Base-by-base conservation (phyloP, 2,888 invertebrate genomes). In the Agrilus biguttatus region DNA sequence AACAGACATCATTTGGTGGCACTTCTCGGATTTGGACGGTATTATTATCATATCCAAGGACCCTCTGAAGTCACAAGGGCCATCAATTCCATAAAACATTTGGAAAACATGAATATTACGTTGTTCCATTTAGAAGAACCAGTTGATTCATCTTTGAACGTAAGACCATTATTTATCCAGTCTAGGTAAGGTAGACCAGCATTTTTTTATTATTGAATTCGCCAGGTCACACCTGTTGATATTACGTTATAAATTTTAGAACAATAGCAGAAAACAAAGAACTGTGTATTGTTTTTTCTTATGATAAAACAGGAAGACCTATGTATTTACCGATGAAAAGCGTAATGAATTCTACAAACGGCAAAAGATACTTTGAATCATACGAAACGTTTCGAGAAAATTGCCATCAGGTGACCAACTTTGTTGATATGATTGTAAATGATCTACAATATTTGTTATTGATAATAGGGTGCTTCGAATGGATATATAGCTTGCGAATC, bases 401-500 rank as follows among this genome's bases (percentile, higher is more conserved):
- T 37, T 56, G 54, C 38, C 21, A 51, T 14, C 53, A 52, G 49
- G 34, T 44, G 46, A 21, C 6, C 6, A 2, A 6, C 1, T 21
- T 21, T 7, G 21, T 21, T 41, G 3, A 12, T 13, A 21, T 21
- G 7, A 42, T 12, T 41, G 7, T 33, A 35, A 44, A 34, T 45
- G 8, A 45, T 17, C 34, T 32, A 38, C 3, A 28, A 21, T 6
- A 21, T 7, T 6, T 21, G 2, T 6, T 21, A 21, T 23, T 34
- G 14, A 42, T 10, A 37, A 21, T 21, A 14, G 8, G 43, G 47
- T 37, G 60, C 67, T 32, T 83, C 81, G 78, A 75, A 75, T 48
- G 85, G 84, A 28, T 71, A 75, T 14, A 71, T 86, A 13, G 76
- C 77, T 35, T 87, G 86, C 54, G 74, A 76, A 36, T 70, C 75